A percentile compares a stretch with the other conserved stretches of the same genome.
phyloP scores from a whole-genome alignment of 2,113 vertebrate genomes.

The Neodon shergylaensis region DNA sequence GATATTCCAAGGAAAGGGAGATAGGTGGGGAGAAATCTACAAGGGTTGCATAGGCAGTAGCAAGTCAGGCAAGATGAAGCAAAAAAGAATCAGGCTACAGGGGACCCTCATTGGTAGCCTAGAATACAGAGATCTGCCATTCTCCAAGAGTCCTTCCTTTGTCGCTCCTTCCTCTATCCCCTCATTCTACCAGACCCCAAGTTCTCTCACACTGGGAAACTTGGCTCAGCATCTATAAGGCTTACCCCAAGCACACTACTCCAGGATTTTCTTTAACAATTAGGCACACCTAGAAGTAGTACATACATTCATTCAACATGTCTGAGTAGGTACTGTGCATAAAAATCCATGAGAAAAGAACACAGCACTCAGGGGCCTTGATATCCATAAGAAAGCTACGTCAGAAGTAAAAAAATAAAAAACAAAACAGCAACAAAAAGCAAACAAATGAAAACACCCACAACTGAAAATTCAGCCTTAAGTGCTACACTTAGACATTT shows the following conservation, averaged over 20 bases:
- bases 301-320: background rate
- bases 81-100: background rate
- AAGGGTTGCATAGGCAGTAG: background rate
- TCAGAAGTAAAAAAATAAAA: background rate
- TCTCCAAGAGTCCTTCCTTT: background rate
- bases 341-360: slow-evolving; percentile 38
- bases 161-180: background rate
- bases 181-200: background rate
- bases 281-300: background rate
- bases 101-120: background rate
- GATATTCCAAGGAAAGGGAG: background rate
- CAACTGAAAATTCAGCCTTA: slow-evolving; percentile 20
- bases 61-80: background rate
- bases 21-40: background rate
- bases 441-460: too few relatives aligned
- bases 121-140: background rate
- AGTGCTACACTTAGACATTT: slow-evolving; percentile 31
- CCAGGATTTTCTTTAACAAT: background rate
- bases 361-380: background rate
- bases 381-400: background rate
- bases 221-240: background rate
- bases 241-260: background rate
- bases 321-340: background rate
- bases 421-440: too few relatives aligned
- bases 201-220: background rate